Evolutionary conservation across 2,113 vertebrate species (phyloP).

Genomic region (Anhinga rufa): DNA sequence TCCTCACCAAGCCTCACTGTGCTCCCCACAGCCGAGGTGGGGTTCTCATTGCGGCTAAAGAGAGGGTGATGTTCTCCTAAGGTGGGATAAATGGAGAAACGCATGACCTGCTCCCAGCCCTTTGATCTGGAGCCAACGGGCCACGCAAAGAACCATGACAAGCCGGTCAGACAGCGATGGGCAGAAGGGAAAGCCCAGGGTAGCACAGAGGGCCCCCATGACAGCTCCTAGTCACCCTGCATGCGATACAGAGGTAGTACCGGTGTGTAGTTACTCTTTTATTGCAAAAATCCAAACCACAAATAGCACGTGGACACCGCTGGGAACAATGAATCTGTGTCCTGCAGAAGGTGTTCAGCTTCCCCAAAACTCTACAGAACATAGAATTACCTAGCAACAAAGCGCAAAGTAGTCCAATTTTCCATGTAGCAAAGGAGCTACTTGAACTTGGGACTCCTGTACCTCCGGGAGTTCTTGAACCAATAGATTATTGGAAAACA

Average conservation of each 20-base stretch:
- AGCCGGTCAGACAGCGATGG: background rate
- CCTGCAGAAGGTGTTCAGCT: background rate
- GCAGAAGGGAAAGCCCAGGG: background rate
- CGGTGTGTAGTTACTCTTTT: no score
- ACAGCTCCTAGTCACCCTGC: background rate
- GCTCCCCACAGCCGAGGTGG: background rate
- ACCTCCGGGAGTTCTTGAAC: background rate
- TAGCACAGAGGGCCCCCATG: no score
- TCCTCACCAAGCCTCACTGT: background rate
- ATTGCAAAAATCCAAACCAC: background rate
- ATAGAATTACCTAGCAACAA: background rate
- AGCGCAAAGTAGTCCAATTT: background rate
- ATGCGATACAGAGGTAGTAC: background rate
- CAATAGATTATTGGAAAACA: background rate
- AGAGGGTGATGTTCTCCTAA: no score
- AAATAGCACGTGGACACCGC: accelerated
- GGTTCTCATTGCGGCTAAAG: background rate
- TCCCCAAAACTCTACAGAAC: background rate
- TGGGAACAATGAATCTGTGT: background rate
- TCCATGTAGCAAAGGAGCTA: background rate
- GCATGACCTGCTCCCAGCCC: background rate
- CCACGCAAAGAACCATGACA: background rate
- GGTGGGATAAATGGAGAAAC: no score
- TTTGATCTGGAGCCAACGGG: background rate
- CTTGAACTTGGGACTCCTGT: background rate